Conservation (phyloP, 2,888 invertebrate species). For the Sericinus montela region DNA sequence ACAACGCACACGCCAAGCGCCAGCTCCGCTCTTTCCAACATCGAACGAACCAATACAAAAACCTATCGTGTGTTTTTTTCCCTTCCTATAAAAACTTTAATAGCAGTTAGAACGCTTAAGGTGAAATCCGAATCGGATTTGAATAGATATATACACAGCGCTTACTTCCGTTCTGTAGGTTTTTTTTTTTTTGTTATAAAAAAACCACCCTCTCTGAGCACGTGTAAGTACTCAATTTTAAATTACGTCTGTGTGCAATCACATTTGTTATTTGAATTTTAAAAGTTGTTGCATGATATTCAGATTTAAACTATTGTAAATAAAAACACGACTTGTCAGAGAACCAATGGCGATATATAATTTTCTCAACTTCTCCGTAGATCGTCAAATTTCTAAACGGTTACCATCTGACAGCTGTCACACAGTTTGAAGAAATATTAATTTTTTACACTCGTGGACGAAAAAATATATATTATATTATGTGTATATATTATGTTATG, state of each 20-base stretch:
- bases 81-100: slow-evolving; percentile 12
- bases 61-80: slow-evolving; percentile 12
- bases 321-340: slow-evolving; percentile 4
- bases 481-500: too few relatives aligned
- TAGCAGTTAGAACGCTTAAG: slow-evolving; percentile 5
- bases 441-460: too few relatives aligned
- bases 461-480: too few relatives aligned
- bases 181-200: slow-evolving; percentile 19
- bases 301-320: neutral
- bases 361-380: neutral
- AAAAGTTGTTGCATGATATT: neutral
- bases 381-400: slow-evolving; percentile 29
- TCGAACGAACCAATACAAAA: slow-evolving; percentile 11
- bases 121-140: slow-evolving; percentile 33
- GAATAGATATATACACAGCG: slow-evolving; percentile 34
- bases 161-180: slow-evolving; percentile 33
- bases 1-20: slow-evolving; percentile 63
- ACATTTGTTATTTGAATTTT: neutral
- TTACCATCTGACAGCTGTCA: slow-evolving; percentile 33
- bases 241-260: slow-evolving; percentile 7
- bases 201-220: neutral
- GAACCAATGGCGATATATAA: slow-evolving; percentile 12
- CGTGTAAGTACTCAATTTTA: slow-evolving; percentile 1
- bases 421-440: slow-evolving; percentile 26
- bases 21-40: slow-evolving; percentile 21